Base-by-base conservation (phyloP, 2,888 invertebrate species). In the Sinotaia quadrata region DNA sequence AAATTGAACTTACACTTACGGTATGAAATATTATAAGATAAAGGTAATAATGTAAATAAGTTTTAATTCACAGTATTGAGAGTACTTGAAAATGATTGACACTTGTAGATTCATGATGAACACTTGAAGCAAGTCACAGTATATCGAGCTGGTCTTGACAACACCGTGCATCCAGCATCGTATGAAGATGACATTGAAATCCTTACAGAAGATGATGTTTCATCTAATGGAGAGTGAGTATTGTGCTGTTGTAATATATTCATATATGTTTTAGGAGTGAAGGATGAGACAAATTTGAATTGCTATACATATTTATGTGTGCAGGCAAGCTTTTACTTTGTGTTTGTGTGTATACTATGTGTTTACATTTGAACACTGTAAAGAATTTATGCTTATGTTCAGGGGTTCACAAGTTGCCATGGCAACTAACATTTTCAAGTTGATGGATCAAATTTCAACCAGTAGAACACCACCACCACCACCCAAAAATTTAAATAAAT, bases 21-120 rank as follows among this genome's bases (percentile, higher is more conserved):
- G n/a, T n/a, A n/a, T n/a, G n/a, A n/a, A n/a, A n/a, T n/a, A n/a
- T n/a, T n/a, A n/a, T n/a, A n/a, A n/a, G n/a, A n/a, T n/a, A n/a
- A n/a, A n/a, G n/a, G n/a, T n/a, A n/a, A n/a, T n/a, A n/a, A n/a
- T n/a, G n/a, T n/a, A n/a, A n/a, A n/a, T n/a, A n/a, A n/a, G n/a
- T n/a, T n/a, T n/a, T n/a, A n/a, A n/a, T n/a, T n/a, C n/a, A n/a
- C n/a, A n/a, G n/a, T n/a, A n/a, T n/a, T n/a, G n/a, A n/a, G n/a
- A n/a, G n/a, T n/a, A n/a, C n/a, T n/a, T n/a, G n/a, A n/a, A n/a
- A n/a, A n/a, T n/a, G n/a, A n/a, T n/a, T n/a, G 27, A 27, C 54
- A 54, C n/a, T 70, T 62, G 0, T 62, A 79, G 78, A 54, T 79
- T 21, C 77, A 75, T 37, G 70, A 75, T 34, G 73, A 79, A n/a